Conservation (phyloP, 1,140 invertebrate species). For the Calephelis virginiensis region DNA sequence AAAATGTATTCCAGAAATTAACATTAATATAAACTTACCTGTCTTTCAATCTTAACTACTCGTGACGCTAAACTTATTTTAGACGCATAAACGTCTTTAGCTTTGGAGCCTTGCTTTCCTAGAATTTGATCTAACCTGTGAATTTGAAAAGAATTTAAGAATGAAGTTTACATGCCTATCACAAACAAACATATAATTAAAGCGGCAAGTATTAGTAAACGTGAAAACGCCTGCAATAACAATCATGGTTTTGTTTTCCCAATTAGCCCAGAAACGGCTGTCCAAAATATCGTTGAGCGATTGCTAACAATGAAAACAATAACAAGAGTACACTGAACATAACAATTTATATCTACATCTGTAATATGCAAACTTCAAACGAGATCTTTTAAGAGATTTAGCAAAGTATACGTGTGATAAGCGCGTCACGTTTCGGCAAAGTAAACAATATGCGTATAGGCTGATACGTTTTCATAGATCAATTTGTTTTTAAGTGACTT, state of each 20-base stretch:
- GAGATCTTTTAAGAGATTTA: background rate
- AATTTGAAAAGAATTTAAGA: constrained; percentile 24
- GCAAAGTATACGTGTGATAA: too few species aligned
- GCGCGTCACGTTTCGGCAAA: too few species aligned
- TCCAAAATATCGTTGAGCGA: constrained; percentile 19
- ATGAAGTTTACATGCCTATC: background rate
- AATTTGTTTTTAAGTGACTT: too few species aligned
- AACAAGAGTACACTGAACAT: constrained; percentile 26
- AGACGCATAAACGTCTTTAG: constrained; percentile 95
- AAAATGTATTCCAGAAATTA: too few species aligned
- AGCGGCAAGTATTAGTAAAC: constrained; percentile 26
- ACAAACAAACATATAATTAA: constrained; percentile 18
- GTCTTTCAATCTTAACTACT: constrained; percentile 96
- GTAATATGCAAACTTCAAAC: constrained; percentile 6
- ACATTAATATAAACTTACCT: constrained; percentile 80
- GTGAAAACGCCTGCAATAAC: constrained; percentile 36
- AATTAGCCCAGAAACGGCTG: constrained; percentile 23
- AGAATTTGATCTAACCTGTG: constrained; percentile 95
- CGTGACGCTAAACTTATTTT: constrained; percentile 95
- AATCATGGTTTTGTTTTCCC: constrained; percentile 33
- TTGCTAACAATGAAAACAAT: constrained; percentile 33
- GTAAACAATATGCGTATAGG: too few species aligned
- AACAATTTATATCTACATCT: constrained; percentile 4
- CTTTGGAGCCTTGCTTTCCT: constrained; percentile 94
- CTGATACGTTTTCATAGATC: too few species aligned